A percentile compares a stretch with the other conserved stretches of the same genome.
phyloP scores from a whole-genome alignment of 2,113 vertebrate genomes.

The Megaptera novaeangliae region DNA sequence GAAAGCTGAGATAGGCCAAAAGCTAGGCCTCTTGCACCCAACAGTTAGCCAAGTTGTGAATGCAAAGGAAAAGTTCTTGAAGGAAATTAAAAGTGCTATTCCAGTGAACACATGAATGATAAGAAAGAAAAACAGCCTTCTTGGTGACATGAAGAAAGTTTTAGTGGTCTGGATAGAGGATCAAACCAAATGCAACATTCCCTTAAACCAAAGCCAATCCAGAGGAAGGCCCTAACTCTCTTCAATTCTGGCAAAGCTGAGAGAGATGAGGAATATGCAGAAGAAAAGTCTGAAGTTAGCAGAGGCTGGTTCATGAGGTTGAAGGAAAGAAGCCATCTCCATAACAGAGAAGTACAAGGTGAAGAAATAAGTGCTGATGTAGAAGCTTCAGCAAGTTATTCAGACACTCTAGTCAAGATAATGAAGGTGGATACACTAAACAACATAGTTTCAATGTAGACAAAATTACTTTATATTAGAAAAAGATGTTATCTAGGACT shows the following conservation, averaged over 20 bases:
- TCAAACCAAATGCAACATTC: background rate
- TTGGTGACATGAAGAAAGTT: background rate
- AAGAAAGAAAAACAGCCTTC: background rate
- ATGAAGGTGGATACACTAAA: background rate
- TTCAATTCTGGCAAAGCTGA: background rate
- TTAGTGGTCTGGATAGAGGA: background rate
- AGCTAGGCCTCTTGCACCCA: background rate
- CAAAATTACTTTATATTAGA: background rate
- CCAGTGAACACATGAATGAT: background rate
- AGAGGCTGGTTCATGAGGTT: background rate
- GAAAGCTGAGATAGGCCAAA: background rate
- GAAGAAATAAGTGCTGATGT: background rate
- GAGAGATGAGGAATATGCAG: background rate
- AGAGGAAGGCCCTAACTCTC: background rate
- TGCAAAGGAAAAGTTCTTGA: background rate
- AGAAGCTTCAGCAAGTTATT: background rate
- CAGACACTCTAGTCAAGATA: background rate
- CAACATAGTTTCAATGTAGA: background rate
- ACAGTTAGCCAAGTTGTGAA: background rate
- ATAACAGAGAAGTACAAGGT: background rate
- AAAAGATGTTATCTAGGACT: background rate
- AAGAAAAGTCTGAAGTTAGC: background rate
- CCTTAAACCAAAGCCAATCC: background rate
- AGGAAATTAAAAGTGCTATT: background rate
- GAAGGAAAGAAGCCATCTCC: background rate